Evolutionary conservation across 2,113 vertebrate species (phyloP).

Genomic region (Hippocampus guttulatus): DNA sequence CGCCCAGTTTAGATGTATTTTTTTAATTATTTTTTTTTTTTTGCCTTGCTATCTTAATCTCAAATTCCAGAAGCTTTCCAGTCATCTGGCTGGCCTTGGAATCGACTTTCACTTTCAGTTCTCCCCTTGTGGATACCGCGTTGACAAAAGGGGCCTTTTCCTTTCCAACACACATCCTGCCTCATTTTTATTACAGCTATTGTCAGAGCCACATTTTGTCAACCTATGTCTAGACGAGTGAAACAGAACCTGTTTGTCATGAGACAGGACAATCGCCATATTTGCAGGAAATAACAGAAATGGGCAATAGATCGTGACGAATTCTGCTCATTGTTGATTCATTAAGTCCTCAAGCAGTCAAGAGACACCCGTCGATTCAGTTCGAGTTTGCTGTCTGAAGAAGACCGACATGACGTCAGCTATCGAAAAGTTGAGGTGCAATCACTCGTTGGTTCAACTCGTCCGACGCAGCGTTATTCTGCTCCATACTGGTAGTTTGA

Average conservation of each 20-base stretch:
- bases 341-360: too few species aligned
- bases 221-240: neutral
- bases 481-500: neutral
- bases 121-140: neutral
- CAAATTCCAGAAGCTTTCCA: neutral
- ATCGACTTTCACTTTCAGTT: neutral
- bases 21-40: neutral
- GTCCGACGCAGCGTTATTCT: too few species aligned
- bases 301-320: too few species aligned
- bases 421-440: too few species aligned
- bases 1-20: too few species aligned
- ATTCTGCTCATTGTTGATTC: too few species aligned
- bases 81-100: neutral
- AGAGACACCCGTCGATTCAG: too few species aligned
- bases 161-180: neutral
- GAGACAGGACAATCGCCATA: neutral
- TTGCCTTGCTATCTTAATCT: neutral
- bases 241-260: neutral
- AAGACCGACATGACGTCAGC: too few species aligned
- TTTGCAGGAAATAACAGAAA: neutral
- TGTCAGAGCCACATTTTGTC: neutral
- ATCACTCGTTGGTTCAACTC: too few species aligned
- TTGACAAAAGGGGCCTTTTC: neutral
- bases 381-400: too few species aligned
- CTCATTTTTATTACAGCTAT: neutral